Base-by-base conservation (phyloP, 2,797 vertebrate species). In the Protosalanx chinensis region DNA sequence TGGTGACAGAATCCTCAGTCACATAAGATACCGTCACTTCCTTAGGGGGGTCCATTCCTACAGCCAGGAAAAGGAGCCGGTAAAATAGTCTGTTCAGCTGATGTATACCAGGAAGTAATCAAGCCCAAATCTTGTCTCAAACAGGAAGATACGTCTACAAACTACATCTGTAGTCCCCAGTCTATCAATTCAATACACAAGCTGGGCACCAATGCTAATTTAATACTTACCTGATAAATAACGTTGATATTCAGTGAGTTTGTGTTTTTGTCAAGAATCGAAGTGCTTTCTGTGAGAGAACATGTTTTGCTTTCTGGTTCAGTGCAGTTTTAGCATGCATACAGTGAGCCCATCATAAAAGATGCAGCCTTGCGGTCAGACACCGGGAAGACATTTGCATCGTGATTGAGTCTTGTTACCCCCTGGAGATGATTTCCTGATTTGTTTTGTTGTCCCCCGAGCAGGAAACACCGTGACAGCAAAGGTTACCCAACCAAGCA, bases 41-140 rank as follows among this genome's bases (percentile, higher is more conserved):
- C 85, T 90, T 94, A 0, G 98, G 97, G 0, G 95, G 94, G 78
- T 97, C 97, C 2, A 98, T 95, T 51, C 94, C 98, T 99, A 57
- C 2, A 73, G 15, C 30, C 20, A 61, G 46, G 35, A 32, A 60
- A 23, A 46, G 35, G 51, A 4, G 4, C 3, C 0, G 16, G 51
- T 53, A 15, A 53, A n/a, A 41, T 12, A 12, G 8, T 8, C 37
- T 41, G 37, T 41, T 8, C 35, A 7, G 7, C 37, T 27, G 23
- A 41, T 41, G 37, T 41, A 41, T 2, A 41, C 8, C 8, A 41
- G 6, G 1, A 41, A 41, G 37, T 7, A 41, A 41, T 8, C 7
- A 41, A 41, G 37, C 37, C 7, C 8, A 41, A 41, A 41, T 41
- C 37, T 41, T 41, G 1, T 10, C 37, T 41, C 6, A 10, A 41